Base-by-base conservation (phyloP, 2,888 invertebrate genomes). In the Aleiodes alternator region DNA sequence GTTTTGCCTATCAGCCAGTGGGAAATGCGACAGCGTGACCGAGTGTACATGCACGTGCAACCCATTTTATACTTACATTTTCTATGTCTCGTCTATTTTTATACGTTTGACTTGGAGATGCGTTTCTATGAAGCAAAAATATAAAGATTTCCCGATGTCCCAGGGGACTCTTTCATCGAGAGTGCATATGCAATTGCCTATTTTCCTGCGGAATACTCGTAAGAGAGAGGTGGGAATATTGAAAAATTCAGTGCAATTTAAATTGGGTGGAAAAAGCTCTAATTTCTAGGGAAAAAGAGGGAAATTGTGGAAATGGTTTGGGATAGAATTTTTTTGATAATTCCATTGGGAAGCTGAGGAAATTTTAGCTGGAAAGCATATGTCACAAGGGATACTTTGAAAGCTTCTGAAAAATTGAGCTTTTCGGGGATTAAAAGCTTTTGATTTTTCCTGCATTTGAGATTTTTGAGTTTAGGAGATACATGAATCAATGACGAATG, bases 41-140 rank as follows among this genome's bases (percentile, higher is more conserved):
- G 64, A 64, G 64, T 64, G 48, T 64, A 48, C 23, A 64, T 64
- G 64, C 64, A 64, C 64, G 64, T 64, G 64, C 43, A 64, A 23
- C 64, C 64, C 64, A 64, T 64, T 64, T 64, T 48, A 64, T 64
- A 64, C 64, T 48, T 16, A 64, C 43, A 64, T 64, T 64, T 23
- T 64, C 64, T 14, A 43, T 64, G 64, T 64, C 64, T 64, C 8
- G 48, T 64, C 64, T 64, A 64, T 64, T 64, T 64, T 43, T 43
- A 64, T 64, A 12, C 64, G 64, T 48, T 64, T 64, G 64, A 64
- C 64, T 64, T 64, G 64, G 14, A 64, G 64, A 64, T 64, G 64
- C 64, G 43, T 64, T 64, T 64, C 64, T 48, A 64, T 64, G 64
- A 64, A 43, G 64, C 16, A 64, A 64, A 64, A 64, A 64, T 64